These are phyloP conservation scores for Homarus americanus DNA, from an alignment of 1,140 invertebrate species.

Conservation along the genomic window DNA sequence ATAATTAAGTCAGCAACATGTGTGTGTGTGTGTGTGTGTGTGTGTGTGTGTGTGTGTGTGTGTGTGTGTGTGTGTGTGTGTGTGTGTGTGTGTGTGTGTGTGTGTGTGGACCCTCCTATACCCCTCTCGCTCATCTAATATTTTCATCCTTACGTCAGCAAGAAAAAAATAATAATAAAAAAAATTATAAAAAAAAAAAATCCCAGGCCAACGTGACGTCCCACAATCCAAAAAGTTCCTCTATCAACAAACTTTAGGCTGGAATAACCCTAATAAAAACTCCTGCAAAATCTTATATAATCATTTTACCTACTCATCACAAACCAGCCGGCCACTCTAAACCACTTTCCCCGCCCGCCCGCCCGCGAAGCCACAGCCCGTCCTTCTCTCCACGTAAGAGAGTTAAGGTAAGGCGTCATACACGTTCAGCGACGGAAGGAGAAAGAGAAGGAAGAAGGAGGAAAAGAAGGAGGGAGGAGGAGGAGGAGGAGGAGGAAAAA, in stretches of 20 bases:
- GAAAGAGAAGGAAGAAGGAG: too few species aligned
- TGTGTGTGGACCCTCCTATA: neutral
- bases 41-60: too few species aligned
- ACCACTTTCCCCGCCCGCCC: too few species aligned
- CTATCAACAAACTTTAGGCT: neutral
- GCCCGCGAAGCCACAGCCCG: too few species aligned
- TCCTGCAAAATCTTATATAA: neutral
- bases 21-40: too few species aligned
- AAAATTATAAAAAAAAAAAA: neutral
- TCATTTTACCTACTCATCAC: neutral
- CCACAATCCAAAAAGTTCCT: neutral
- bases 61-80: too few species aligned
- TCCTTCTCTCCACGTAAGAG: too few species aligned
- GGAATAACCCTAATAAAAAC: slow-evolving; percentile 28
- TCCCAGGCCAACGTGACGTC: neutral
- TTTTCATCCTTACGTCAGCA: neutral
- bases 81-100: too few species aligned
- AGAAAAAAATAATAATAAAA: neutral
- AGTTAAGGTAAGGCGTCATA: too few species aligned
- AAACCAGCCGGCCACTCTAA: neutral
- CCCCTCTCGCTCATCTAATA: neutral
- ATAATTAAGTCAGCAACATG: too few species aligned
- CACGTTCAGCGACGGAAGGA: too few species aligned
- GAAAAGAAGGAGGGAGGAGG: neutral
- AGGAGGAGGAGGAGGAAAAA: neutral